Percentiles rank a stretch among this genome's conserved stretches.
These are phyloP conservation scores for Motacilla alba DNA, from an alignment of 2,113 vertebrate species.

Conservation along the genomic window DNA sequence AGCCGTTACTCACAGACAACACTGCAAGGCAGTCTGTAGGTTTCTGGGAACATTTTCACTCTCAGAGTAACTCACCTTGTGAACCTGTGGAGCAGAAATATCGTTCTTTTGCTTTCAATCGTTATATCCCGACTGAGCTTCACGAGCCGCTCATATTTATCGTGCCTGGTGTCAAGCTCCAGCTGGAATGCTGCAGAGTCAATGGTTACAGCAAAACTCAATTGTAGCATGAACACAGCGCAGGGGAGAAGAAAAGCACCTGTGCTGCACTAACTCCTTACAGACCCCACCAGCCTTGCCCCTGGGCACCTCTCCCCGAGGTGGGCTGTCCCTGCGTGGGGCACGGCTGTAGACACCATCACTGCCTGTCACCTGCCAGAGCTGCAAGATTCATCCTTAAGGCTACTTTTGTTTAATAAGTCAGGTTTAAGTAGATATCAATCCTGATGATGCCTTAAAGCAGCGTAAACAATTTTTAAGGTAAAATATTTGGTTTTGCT, in stretches of 20 bases:
- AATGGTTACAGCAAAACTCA: neutral
- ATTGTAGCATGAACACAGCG: rapidly evolving
- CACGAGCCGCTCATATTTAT: constrained; percentile 93
- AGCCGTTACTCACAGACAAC: neutral
- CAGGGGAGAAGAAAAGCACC: neutral
- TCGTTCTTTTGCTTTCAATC: constrained; percentile 95
- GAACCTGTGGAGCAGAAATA: constrained; percentile 94
- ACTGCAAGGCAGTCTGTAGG: neutral
- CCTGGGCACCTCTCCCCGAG: neutral
- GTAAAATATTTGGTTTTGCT: neutral
- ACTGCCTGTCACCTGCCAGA: neutral
- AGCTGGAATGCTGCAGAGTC: constrained; percentile 85
- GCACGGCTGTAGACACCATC: rapidly evolving
- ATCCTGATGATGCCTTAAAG: neutral
- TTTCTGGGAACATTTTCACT: neutral
- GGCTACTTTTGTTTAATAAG: neutral
- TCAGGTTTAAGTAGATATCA: neutral
- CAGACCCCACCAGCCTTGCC: neutral
- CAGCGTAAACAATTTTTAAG: neutral
- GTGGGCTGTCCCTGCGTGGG: rapidly evolving
- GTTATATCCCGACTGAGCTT: constrained; percentile 96
- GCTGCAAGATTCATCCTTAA: neutral
- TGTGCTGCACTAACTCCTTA: neutral
- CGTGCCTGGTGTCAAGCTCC: constrained; percentile 92
- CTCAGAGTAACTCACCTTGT: constrained; percentile 76